Conservation (phyloP, 1,140 invertebrate species). For the Papilio polyxenes region DNA sequence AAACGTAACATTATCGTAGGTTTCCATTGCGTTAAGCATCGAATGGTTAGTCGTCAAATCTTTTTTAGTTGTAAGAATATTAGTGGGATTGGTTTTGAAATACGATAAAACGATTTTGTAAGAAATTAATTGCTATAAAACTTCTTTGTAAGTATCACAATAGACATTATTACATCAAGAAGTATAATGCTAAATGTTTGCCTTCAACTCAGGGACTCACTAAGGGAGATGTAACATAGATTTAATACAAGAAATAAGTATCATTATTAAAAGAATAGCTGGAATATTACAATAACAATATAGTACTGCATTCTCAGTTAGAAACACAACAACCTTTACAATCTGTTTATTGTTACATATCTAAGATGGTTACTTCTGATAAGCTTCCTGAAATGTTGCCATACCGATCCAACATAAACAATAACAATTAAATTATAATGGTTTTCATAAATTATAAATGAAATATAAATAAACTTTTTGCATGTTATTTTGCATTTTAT, state of each 20-base stretch:
- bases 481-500: too few relatives aligned
- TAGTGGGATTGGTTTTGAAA: neutral
- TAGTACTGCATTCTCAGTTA: neutral
- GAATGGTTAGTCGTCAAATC: too few relatives aligned
- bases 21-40: neutral
- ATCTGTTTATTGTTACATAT: neutral
- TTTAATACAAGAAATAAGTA: neutral
- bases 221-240: too few relatives aligned
- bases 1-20: neutral
- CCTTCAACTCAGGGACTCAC: too few relatives aligned
- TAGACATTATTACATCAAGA: too few relatives aligned
- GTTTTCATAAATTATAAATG: neutral
- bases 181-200: too few relatives aligned
- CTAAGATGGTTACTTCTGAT: neutral
- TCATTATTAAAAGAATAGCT: neutral
- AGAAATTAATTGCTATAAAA: too few relatives aligned
- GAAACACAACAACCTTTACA: neutral
- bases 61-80: neutral
- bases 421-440: neutral
- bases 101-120: too few relatives aligned
- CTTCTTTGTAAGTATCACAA: too few relatives aligned
- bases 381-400: neutral
- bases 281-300: neutral
- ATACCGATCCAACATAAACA: neutral
- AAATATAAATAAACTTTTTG: too few relatives aligned